Base-by-base conservation (phyloP, 2,888 invertebrate species). In the Brenthis daphne region DNA sequence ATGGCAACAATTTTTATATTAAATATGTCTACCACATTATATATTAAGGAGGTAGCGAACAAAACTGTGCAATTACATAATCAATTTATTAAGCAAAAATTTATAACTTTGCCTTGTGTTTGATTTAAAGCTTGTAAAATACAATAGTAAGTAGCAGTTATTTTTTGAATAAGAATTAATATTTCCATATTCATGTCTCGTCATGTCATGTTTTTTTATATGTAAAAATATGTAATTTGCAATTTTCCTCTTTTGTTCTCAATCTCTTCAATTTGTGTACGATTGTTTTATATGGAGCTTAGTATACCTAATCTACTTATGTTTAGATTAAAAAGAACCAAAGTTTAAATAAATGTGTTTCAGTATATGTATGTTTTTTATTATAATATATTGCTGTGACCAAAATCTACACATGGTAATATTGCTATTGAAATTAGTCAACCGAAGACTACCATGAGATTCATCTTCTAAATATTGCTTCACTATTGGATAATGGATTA, bases 321-420 rank as follows among this genome's bases (percentile, higher is more conserved):
- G 51, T 47, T 64, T 64, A 54, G 55, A 60, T 50, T 66, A 70
- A 70, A 65, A 58, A 61, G 67, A 79, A 82, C 84, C 84, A 84
- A 84, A 84, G 84, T 77, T 79, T 77, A 79, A 82, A 81, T 82
- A 81, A 84, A 79, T 64, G 74, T 76, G 74, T 75, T 71, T 73
- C 70, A 75, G 71, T 75, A 74, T 69, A 60, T 20, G 33, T 61
- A 50, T 60, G 58, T 69, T 16, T 71, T 69, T 60, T 50, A 50
- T 47, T 58, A 14, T 37, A 47, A 64, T 57, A 14, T 43, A n/a
- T 57, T 57, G n/a, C 11, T 8, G 2, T 24, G n/a, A 56, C 14
- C 1, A 13, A 50, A n/a, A 50, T n/a, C 5, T n/a, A 50, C 14
- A 50, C n/a, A 5, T 14, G 24, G 29, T 5, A 29, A 29, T 29